Conservation (phyloP, 2,113 vertebrate genomes). For the Aegotheles bennettii region DNA sequence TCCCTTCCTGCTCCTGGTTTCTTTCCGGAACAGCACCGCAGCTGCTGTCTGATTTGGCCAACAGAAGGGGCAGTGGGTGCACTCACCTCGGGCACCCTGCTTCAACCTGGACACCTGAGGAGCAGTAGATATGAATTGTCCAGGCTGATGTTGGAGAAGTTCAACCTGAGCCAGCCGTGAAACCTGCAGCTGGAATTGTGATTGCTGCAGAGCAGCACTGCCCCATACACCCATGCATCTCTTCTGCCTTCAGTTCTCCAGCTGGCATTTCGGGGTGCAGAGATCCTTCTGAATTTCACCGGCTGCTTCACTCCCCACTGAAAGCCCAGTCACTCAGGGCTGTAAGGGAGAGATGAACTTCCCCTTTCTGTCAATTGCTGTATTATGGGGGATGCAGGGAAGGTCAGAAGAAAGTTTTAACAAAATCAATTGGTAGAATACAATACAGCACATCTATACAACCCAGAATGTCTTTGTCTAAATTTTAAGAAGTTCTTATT, state of each 20-base stretch:
- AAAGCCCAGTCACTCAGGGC: background rate
- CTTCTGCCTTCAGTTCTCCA: background rate
- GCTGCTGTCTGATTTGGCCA: background rate
- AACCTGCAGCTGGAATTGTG: background rate
- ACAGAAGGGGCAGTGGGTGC: fast-evolving
- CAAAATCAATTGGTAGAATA: background rate
- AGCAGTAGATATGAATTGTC: background rate
- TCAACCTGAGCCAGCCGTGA: background rate
- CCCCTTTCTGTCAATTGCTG: background rate
- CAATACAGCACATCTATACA: background rate
- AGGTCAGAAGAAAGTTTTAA: background rate
- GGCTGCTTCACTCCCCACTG: background rate
- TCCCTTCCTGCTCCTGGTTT: background rate
- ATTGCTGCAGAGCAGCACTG: background rate
- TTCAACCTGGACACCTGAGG: fast-evolving
- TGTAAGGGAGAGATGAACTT: background rate
- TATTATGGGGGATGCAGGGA: background rate
- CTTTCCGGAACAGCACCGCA: background rate
- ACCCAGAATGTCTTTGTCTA: no score
- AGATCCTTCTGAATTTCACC: background rate
- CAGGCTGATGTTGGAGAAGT: background rate
- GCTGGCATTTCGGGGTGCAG: background rate
- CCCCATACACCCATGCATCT: background rate
- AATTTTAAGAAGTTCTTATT: background rate
- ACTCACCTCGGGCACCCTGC: no score